Evolutionary conservation across 2,888 invertebrate genomes (phyloP), one percentile per base, ranked within the genome.

Genomic region (Neria commutata): DNA sequence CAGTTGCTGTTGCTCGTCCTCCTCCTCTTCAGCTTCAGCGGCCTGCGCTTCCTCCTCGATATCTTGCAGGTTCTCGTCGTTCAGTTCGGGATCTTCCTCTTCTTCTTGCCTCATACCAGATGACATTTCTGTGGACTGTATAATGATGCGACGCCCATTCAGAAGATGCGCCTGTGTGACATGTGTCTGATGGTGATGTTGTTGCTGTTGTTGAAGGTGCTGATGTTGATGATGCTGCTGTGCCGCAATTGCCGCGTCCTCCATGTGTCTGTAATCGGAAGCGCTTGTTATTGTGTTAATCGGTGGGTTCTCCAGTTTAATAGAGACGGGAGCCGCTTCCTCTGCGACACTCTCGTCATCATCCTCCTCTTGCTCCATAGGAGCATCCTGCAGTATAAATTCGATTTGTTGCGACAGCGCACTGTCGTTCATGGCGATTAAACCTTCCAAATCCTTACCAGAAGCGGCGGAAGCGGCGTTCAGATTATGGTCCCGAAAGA

Each of bases 391-490:
- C 62, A 80, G 71, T 63, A 80, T 81, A 77, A 80, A 80, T 80
- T 81, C 80, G 78, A 80, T 81, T 77, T 80, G 80, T 76, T 81
- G 80, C 65, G 80, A 80, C 68, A 80, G 69, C 65, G 81, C 77
- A 68, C 72, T 79, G 72, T 80, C 81, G 64, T 78, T 79, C 68
- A 81, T 78, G 67, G 81, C 74, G 67, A 78, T 79, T 59, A 81
- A 68, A 60, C 74, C 77, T 62, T 81, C 80, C 67, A 80, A 70
- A 62, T 80, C 81, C 66, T 74, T 73, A 58, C 56, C 58, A 26
- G 66, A 60, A 66, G 29, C 26, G 23, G 19, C 42, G 19, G 42
- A 4, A 19, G 42, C 42, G 4, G 24, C 11, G 14, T 37, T 60
- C 62, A 33, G 63, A 50, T 66, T 66, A 64, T 64, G 63, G 59